Base-by-base conservation (phyloP, 2,888 invertebrate species). In the Mylabris sibirica region DNA sequence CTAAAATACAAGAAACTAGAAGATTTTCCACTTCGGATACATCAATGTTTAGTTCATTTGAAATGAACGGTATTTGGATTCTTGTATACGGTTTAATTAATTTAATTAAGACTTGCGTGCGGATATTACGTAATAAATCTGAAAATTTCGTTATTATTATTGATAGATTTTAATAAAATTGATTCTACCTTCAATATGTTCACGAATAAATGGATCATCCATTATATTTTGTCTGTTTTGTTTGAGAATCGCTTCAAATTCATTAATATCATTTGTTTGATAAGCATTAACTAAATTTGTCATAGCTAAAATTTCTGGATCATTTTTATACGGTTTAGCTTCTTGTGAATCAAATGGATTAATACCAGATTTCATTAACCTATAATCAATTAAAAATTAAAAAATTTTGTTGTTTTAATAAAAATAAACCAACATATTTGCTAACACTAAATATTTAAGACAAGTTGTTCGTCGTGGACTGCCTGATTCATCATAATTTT, bases 331-430 rank as follows among this genome's bases (percentile, higher is more conserved):
- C 0, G 99, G 99, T 83, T 99, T 99, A 0, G 99, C 99, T 87
- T 99, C 99, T 88, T 99, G 99, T 0, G 98, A 98, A 86, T 99
- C 99, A 85, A 99, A 99, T 0, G 99, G 99, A 86, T 99, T 99
- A 74, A 99, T 99, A 38, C 96, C 97, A 1, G 98, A 98, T 84
- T 98, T 97, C 96, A 98, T 98, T 73, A 99, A 44, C 44, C 44
- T 44, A 44, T 17, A 44, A 44, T 99, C 74, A 99, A 35, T 35
- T 35, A 12, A 30, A 30, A 11, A 35, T 12, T 9, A 35, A 11
- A 30, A 30, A 30, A 30, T 30, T 30, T 30, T 30, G 2, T 30
- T 30, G 30, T 35, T 35, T 35, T 35, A 35, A 35, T 30, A 30
- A 30, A 30, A 30, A 30, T 30, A 30, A 30, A 30, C 30, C 5